These are phyloP conservation scores for Aproaerema taeniolella DNA, from an alignment of 2,888 invertebrate species.

Conservation along the genomic window DNA sequence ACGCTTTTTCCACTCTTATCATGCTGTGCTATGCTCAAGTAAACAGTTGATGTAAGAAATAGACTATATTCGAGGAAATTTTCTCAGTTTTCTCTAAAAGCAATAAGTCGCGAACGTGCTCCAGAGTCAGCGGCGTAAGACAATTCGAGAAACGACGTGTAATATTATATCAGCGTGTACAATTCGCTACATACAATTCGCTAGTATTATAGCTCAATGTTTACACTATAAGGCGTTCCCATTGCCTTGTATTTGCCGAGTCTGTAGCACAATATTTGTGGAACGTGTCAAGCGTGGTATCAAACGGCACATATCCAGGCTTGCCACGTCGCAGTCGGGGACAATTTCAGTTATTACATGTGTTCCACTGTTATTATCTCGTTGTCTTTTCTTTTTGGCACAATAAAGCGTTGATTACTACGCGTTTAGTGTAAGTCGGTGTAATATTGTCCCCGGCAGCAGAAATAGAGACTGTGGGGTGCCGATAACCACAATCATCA, in stretches of 20 bases:
- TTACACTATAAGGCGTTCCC: conserved; percentile 44
- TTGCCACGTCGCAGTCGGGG: conserved; percentile 57
- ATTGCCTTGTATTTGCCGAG: conserved; percentile 65
- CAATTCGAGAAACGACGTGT: conserved; percentile 57
- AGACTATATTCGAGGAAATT: too few species aligned
- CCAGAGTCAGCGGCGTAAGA: conserved; percentile 40
- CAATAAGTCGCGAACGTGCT: conserved; percentile 58
- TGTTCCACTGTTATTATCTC: conserved; percentile 58
- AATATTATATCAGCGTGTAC: conserved; percentile 61
- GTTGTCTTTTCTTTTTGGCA: conserved; percentile 58
- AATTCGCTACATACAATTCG: too few species aligned
- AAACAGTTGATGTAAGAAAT: background rate
- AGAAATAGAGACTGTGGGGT: conserved; percentile 52
- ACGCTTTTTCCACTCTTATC: too few species aligned
- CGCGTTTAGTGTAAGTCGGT: conserved; percentile 30
- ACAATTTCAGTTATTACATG: conserved; percentile 65
- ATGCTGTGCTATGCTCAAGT: too few species aligned
- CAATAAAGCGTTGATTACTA: conserved; percentile 71
- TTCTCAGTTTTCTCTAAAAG: conserved; percentile 24
- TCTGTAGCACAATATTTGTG: conserved; percentile 70
- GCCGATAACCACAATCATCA: conserved; percentile 51
- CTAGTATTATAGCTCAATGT: conserved; percentile 55
- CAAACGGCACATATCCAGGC: conserved; percentile 68
- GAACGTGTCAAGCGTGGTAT: conserved; percentile 69
- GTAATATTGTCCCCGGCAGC: conserved; percentile 43